These are phyloP conservation scores for Psix sp. DNA, from an alignment of 1,140 invertebrate genomes.

Conservation along the genomic window DNA sequence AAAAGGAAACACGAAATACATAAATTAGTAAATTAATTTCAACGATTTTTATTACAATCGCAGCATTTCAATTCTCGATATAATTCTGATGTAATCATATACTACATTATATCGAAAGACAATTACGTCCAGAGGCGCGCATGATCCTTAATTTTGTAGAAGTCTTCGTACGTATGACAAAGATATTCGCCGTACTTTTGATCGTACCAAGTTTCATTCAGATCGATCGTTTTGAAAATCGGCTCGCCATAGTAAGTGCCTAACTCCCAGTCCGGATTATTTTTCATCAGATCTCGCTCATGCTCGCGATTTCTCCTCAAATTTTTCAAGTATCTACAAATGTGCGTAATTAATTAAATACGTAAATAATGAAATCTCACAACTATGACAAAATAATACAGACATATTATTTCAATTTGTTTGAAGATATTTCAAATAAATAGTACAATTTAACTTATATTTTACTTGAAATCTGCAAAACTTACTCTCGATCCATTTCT, in stretches of 20 bases:
- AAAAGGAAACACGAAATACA: no score
- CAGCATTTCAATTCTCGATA: no score
- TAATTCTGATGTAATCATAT: no score
- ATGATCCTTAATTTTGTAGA: neutral
- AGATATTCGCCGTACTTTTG: conserved; percentile 13
- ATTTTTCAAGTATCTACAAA: conserved; percentile 83
- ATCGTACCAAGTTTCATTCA: conserved; percentile 17
- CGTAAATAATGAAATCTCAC: neutral
- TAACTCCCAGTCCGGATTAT: conserved; percentile 92
- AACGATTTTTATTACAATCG: no score
- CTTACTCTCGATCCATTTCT: conserved; percentile 87
- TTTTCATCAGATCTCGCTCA: conserved; percentile 90
- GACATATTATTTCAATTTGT: no score
- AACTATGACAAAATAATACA: no score
- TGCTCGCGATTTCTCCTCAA: conserved; percentile 87
- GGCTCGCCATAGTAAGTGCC: conserved; percentile 91
- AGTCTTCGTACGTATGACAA: neutral
- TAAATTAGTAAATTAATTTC: no score
- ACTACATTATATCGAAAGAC: no score
- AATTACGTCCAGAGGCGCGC: neutral
- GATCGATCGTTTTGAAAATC: conserved; percentile 78
- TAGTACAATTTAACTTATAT: no score
- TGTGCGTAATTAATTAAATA: neutral
- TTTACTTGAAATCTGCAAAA: neutral
- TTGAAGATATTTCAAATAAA: no score